A percentile compares a stretch with the other conserved stretches of the same genome.
Conservation (phyloP, 2,113 vertebrate species). For the Vimba vimba region DNA sequence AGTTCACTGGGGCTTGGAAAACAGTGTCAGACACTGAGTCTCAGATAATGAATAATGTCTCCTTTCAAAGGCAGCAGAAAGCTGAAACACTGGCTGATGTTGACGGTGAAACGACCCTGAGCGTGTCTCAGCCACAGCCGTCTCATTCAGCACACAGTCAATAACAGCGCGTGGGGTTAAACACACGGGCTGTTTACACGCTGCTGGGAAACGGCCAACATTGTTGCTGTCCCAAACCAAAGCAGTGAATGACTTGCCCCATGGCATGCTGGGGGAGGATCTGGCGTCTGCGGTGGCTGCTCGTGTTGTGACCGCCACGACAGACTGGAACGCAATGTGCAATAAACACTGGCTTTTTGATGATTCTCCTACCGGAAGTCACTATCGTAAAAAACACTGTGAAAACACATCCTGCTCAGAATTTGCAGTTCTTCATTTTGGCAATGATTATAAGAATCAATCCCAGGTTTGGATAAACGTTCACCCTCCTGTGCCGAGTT, state of each 20-base stretch:
- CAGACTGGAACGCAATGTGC: not conserved
- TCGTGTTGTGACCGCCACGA: not conserved
- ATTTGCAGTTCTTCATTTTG: not conserved
- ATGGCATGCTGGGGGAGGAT: not conserved
- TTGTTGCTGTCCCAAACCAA: not conserved
- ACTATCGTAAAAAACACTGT: not conserved
- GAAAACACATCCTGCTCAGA: not conserved
- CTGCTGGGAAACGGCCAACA: not conserved
- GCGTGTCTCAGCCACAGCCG: not conserved
- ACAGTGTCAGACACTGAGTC: not conserved
- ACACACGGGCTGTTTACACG: not conserved
- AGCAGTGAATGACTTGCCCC: not conserved
- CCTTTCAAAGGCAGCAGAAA: not conserved
- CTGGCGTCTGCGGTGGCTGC: not conserved
- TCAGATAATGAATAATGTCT: too few species aligned
- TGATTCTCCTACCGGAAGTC: not conserved
- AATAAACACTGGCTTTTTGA: not conserved
- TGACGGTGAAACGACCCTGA: not conserved
- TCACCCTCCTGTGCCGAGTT: not conserved
- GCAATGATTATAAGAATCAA: not conserved
- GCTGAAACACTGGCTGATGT: not conserved
- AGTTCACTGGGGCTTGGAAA: not conserved
- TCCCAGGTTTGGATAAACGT: not conserved
- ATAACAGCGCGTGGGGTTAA: not conserved
- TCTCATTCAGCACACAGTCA: conserved; percentile 10